phyloP scores from a whole-genome alignment of 2,888 invertebrate genomes.

The Orthosia gracilis region DNA sequence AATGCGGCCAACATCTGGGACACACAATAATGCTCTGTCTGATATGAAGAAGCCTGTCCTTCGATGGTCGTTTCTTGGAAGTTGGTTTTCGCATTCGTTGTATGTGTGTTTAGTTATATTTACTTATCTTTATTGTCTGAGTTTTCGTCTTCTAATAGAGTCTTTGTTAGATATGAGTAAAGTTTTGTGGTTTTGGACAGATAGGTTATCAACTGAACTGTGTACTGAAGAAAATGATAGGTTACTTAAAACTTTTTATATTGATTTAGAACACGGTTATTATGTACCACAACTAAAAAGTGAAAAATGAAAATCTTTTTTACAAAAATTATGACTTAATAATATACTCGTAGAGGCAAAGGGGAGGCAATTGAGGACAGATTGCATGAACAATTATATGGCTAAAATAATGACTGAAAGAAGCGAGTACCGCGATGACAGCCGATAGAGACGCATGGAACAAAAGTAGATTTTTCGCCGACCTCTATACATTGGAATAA shows the following conservation, averaged over 20 bases:
- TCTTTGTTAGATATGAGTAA: slow-evolving; percentile 42
- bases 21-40: slow-evolving; percentile 69
- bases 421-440: no score
- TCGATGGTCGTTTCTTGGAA: slow-evolving; percentile 54
- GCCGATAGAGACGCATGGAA: no score
- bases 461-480: no score
- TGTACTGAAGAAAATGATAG: neutral
- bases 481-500: no score
- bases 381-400: no score
- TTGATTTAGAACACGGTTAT: neutral
- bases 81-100: slow-evolving; percentile 39
- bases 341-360: no score
- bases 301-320: no score
- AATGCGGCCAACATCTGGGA: slow-evolving; percentile 79
- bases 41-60: slow-evolving; percentile 67
- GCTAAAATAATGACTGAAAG: no score
- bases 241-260: neutral
- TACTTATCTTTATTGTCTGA: slow-evolving; percentile 56
- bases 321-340: no score
- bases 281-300: no score
- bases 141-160: slow-evolving; percentile 22
- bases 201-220: neutral
- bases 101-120: slow-evolving; percentile 21
- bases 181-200: slow-evolving; percentile 25
- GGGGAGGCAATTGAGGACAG: no score